Conservation (phyloP, 2,888 invertebrate genomes). For the Electrophaes corylata region DNA sequence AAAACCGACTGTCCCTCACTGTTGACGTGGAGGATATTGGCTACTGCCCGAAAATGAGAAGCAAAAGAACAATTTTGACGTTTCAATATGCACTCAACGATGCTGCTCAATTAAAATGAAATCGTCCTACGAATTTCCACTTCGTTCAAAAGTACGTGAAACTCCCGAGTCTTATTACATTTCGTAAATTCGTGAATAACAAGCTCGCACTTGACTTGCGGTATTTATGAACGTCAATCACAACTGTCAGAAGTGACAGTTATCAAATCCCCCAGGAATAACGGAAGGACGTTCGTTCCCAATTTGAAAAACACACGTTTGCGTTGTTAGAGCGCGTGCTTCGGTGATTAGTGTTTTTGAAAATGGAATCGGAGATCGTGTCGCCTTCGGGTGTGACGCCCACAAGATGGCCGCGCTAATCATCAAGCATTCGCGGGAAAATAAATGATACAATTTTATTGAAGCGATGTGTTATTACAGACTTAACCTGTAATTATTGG, state of each 20-base stretch:
- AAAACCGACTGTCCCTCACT: conserved; percentile 62
- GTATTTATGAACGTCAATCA: conserved; percentile 82
- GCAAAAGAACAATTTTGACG: conserved; percentile 81
- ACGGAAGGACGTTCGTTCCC: conserved; percentile 70
- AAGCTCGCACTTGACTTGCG: conserved; percentile 74
- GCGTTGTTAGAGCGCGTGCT: conserved; percentile 74
- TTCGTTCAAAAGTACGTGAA: conserved; percentile 49
- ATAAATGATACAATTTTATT: conserved; percentile 83
- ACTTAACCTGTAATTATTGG: conserved; percentile 79
- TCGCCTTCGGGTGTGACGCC: conserved; percentile 81
- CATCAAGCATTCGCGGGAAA: conserved; percentile 78
- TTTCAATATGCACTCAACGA: conserved; percentile 80
- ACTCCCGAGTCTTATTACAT: conserved; percentile 64
- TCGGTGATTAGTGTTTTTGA: conserved; percentile 83
- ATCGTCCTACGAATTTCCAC: conserved; percentile 29
- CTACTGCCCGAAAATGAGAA: conserved; percentile 76
- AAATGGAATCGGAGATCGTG: conserved; percentile 81
- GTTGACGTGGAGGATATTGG: conserved; percentile 79
- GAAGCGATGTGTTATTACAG: conserved; percentile 82
- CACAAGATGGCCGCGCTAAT: conserved; percentile 83
- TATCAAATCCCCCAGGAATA: conserved; percentile 79
- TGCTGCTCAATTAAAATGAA: conserved; percentile 36
- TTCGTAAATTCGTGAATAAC: conserved; percentile 67
- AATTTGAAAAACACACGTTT: conserved; percentile 83
- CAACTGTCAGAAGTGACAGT: conserved; percentile 80